A percentile compares a stretch with the other conserved stretches of the same genome.
These are phyloP conservation scores for Alviniconcha marisindica DNA, from an alignment of 1,140 invertebrate genomes.

Conservation along the genomic window DNA sequence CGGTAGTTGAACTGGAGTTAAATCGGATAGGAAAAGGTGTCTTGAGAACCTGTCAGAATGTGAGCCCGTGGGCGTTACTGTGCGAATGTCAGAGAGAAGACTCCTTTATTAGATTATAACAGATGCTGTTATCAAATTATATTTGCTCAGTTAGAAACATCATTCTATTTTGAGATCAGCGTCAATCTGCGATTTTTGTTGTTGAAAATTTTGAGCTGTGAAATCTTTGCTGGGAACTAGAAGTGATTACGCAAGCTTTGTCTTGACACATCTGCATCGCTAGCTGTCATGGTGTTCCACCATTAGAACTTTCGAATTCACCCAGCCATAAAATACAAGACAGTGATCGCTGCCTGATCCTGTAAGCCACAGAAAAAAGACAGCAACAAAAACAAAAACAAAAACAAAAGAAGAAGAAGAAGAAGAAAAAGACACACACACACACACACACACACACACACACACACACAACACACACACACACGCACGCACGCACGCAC, in stretches of 20 bases:
- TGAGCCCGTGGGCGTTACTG: not conserved
- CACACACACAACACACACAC: no score
- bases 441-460: no score
- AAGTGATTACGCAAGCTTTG: not conserved
- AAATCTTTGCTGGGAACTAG: not conserved
- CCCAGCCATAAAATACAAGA: no score
- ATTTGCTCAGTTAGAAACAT: not conserved
- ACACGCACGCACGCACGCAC: not conserved
- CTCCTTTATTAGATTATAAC: not conserved
- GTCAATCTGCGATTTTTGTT: not conserved
- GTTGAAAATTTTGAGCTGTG: not conserved
- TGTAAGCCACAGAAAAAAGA: not conserved
- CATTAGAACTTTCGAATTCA: no score
- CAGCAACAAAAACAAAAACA: no score
- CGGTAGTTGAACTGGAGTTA: no score
- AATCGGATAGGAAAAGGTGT: no score
- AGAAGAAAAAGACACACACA: no score
- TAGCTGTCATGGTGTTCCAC: not conserved
- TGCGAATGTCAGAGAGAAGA: not conserved
- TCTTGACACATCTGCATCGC: not conserved
- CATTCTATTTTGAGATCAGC: not conserved
- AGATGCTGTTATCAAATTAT: not conserved
- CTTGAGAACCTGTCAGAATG: not conserved
- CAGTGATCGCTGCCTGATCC: not conserved
- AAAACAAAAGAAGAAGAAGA: no score